These are phyloP conservation scores for Brachynemurus nebulosus DNA, from an alignment of 2,888 invertebrate genomes.

Conservation along the genomic window DNA sequence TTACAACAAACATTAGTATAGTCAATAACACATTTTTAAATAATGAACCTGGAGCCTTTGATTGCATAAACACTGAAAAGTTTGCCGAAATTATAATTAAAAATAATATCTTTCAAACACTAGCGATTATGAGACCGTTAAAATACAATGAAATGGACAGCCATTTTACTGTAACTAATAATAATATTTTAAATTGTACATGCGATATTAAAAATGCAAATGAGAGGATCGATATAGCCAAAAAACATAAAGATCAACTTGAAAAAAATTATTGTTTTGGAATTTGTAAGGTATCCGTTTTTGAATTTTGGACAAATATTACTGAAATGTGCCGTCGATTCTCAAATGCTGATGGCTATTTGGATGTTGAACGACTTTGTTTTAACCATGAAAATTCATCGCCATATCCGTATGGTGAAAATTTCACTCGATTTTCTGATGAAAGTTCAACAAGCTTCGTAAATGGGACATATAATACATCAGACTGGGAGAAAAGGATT, in stretches of 20 bases:
- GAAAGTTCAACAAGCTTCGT: too few species aligned
- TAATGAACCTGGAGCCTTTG: background rate
- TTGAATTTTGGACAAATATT: background rate
- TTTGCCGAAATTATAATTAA: too few species aligned
- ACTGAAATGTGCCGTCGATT: background rate
- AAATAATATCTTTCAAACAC: background rate
- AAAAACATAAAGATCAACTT: background rate
- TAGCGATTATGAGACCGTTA: background rate
- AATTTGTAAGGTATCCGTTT: background rate
- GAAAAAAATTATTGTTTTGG: background rate
- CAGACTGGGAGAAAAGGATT: too few species aligned
- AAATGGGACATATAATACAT: too few species aligned
- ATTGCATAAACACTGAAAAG: background rate
- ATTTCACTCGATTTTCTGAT: too few species aligned
- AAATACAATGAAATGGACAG: background rate
- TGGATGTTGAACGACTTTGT: background rate
- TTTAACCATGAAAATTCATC: conserved; percentile 1
- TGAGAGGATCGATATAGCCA: background rate
- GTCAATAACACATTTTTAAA: background rate
- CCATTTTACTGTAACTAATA: background rate
- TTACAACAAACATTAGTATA: background rate
- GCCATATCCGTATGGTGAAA: background rate
- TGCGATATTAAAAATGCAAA: background rate
- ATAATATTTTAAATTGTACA: background rate
- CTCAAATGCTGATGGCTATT: background rate